Base-by-base conservation (phyloP, 2,797 vertebrate species). In the Peromyscus aztecus region DNA sequence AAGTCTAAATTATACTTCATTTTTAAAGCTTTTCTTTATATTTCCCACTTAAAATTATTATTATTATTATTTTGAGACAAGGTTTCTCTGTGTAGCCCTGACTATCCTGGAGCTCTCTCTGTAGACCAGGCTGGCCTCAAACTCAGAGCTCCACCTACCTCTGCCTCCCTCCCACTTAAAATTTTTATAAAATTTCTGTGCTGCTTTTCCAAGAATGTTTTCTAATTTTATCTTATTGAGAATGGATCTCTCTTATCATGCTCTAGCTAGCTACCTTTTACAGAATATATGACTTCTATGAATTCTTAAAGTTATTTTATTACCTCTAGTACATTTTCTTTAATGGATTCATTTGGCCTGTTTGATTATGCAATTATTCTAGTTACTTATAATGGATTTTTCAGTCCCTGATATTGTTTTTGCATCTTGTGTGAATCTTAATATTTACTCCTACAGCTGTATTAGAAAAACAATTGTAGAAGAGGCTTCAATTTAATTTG, bases 321-420 rank as follows among this genome's bases (percentile, higher is more conserved):
- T 90, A 85, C 90, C 85, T 89, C 43, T 93, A 85, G 43, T 57
- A 85, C 71, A 77, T 96, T 96, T 76, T 94, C 31, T 93, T 63
- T 85, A 89, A 90, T 77, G 80, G 65, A 93, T 71, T 95, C 59
- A 89, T 67, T 84, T 57, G 29, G 23, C 7, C 71, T 6, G 90
- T 90, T 91, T 93, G 81, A 78, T 94, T 95, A 77, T 82, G 34
- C 31, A 89, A 57, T 85, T 96, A 93, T 85, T 89, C 86, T 52
- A 76, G 87, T 85, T 90, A 9, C 6, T 27, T 24, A 59, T 59
- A 95, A 80, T 90, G 37, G 52, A 81, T 63, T 94, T 86, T 95
- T 94, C n/a, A 82, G 31, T 77, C 81, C 29, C 6, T n/a, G 65
- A 43, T 63, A 90, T 67, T 71, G 21, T 88, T 95, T 96, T 92